Evolutionary conservation across 2,888 invertebrate genomes (phyloP).

Genomic region (Hirudinaria manillensis): DNA sequence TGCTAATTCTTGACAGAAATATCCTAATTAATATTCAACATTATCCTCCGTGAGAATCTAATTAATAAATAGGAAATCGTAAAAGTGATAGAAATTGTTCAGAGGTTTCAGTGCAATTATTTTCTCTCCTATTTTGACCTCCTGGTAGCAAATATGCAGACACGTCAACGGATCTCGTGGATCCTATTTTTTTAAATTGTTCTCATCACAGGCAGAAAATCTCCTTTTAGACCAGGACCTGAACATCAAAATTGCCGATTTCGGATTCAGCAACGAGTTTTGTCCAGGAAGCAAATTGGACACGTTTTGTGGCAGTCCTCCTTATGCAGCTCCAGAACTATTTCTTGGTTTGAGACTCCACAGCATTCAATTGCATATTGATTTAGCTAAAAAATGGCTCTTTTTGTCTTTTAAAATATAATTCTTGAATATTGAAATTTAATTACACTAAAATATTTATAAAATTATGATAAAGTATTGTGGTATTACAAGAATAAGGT

Average conservation of each 20-base stretch:
- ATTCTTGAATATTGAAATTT: background rate
- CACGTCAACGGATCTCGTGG: no score
- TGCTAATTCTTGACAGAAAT: background rate
- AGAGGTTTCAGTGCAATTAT: background rate
- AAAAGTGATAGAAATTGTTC: background rate
- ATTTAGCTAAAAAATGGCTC: background rate
- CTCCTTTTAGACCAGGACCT: conserved; percentile 96
- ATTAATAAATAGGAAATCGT: no score
- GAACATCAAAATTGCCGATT: conserved; percentile 99
- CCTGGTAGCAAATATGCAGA: background rate
- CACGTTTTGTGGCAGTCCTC: conserved; percentile 99
- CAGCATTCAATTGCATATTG: background rate
- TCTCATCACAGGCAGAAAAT: conserved; percentile 80
- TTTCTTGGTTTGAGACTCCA: conserved; percentile 68
- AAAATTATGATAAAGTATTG: no score
- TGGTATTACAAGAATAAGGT: background rate
- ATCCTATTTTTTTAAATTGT: background rate
- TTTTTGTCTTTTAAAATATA: background rate
- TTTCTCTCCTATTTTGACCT: background rate
- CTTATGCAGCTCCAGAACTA: conserved; percentile 97
- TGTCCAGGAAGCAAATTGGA: conserved; percentile 96
- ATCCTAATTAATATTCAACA: no score
- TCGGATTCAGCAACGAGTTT: conserved; percentile 99
- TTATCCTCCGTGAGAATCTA: no score
- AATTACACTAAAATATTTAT: background rate